Percentiles rank a stretch among this genome's conserved stretches.
Conservation (phyloP, 2,797 vertebrate species). For the Siniperca undulata region DNA sequence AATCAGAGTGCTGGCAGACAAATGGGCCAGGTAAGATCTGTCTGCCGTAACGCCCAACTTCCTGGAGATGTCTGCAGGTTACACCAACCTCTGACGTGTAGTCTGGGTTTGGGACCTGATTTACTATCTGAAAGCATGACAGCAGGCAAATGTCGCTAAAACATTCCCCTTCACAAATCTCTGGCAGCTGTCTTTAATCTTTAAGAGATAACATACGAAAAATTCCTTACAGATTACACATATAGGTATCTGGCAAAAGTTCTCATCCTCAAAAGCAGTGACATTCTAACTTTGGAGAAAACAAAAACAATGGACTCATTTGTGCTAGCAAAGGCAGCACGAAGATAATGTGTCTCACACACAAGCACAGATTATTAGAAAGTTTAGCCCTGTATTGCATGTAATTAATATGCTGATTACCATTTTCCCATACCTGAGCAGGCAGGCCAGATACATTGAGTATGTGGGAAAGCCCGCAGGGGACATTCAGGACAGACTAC, state of each 20-base stretch:
- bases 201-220: background rate
- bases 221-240: background rate
- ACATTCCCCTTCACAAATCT: background rate
- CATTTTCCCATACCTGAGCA: conserved; percentile 20
- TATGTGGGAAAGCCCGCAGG: conserved; percentile 43
- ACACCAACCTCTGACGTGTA: conserved; percentile 1
- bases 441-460: background rate
- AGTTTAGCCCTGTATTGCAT: background rate
- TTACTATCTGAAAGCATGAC: background rate
- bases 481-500: conserved; percentile 2
- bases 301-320: background rate
- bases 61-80: conserved; percentile 19
- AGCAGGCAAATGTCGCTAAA: background rate
- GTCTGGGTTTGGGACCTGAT: background rate
- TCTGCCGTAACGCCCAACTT: background rate
- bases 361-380: background rate
- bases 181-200: background rate
- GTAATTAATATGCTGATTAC: background rate
- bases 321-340: too few species aligned
- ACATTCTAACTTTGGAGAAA: too few species aligned
- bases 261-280: background rate
- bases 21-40: conserved; percentile 8
- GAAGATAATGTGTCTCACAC: background rate
- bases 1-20: conserved; percentile 25
- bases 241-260: background rate